Evolutionary conservation across 2,113 vertebrate species (phyloP).

Genomic region (Promerops cafer): DNA sequence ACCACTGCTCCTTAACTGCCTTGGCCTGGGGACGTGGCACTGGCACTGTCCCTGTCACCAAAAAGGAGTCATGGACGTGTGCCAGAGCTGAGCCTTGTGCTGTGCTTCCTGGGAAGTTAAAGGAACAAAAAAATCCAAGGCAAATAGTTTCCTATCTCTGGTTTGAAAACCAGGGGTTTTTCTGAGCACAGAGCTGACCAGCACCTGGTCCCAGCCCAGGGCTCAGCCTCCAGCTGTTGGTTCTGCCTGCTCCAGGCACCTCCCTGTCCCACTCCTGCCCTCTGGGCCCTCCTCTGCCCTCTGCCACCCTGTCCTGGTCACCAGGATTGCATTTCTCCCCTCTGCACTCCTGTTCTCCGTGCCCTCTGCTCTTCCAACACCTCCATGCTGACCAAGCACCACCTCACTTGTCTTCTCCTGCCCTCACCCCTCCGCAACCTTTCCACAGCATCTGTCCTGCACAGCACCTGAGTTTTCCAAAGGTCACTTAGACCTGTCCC

Average conservation of each 20-base stretch:
- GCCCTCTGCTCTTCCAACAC: neutral
- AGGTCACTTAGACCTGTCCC: neutral
- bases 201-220: neutral
- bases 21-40: fast-evolving
- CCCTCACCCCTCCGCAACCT: neutral
- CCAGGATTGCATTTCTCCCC: neutral
- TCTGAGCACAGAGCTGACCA: neutral
- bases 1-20: neutral
- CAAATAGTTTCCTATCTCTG: neutral
- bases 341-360: neutral
- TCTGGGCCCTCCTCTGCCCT: neutral
- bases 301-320: neutral
- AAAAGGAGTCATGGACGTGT: fast-evolving
- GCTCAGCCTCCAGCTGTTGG: neutral
- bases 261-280: neutral
- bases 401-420: neutral
- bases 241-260: neutral
- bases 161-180: neutral
- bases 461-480: neutral
- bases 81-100: neutral
- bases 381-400: neutral
- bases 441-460: neutral
- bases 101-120: neutral
- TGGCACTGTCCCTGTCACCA: neutral
- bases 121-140: neutral